Evolutionary conservation across 2,113 vertebrate genomes (phyloP), one percentile per base, ranked within the genome.

Genomic region (Poeciliopsis prolifica): DNA sequence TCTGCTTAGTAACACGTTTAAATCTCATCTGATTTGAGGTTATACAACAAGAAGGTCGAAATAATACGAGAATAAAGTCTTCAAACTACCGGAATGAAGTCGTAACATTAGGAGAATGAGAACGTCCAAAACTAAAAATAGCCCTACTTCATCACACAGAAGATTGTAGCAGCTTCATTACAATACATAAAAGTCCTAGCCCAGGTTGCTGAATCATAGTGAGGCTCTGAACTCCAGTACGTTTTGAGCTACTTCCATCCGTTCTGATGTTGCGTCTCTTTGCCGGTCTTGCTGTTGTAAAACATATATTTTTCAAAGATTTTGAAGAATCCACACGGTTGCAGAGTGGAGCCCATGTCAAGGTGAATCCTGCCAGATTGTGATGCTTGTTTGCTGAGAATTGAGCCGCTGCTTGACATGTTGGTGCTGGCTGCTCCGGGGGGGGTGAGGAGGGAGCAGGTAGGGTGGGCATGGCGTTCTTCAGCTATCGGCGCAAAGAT

Each of bases 401-500:
- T 65, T 75, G 70, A 77, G 85, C 72, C 70, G 82, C 72, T 68
- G 66, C 84, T 71, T 79, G 83, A 87, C 87, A 85, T 81, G 85
- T 84, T 76, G 81, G 65, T 66, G 84, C 75, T 70, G 86, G 40
- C 70, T 80, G 81, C 86, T 77, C 80, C 29, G 31, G 6, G 31
- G 31, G 31, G 4, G 31, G 31, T 0, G 31, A 28, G 5, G 31
- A 5, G 31, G 1, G 0, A 5, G 31, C n/a, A 2, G 29, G 29
- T 29, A 29, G 35, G 30, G 17, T 63, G 54, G 78, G 77, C 86
- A 77, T 87, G 76, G 40, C 76, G 81, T 83, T 87, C 70, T 70
- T 85, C 84, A 91, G 88, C 88, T 88, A 88, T 90, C 90, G 72
- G 81, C 40, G 73, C 87, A 87, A 86, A 86, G 79, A 89, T 80